These are phyloP conservation scores for Calliphora vomitoria DNA, from an alignment of 2,888 invertebrate genomes.

Conservation along the genomic window DNA sequence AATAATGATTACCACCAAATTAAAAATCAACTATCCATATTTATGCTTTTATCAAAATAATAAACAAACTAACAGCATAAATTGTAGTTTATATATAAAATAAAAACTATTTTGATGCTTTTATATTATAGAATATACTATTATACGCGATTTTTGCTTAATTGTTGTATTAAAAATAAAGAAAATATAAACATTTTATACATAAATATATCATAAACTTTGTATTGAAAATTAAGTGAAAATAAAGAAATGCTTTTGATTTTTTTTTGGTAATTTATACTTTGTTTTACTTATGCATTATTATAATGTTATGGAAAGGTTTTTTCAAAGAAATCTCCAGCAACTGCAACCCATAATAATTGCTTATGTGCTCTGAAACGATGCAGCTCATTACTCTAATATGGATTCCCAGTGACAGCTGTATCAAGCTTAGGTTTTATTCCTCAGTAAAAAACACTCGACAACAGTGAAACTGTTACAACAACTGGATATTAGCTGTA, in stretches of 20 bases:
- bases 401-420: too few relatives aligned
- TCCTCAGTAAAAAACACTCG: too few relatives aligned
- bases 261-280: constrained; percentile 43
- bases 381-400: too few relatives aligned
- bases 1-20: constrained; percentile 68
- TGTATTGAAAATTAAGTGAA: constrained; percentile 44
- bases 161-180: constrained; percentile 61
- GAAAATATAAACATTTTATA: constrained; percentile 47
- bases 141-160: constrained; percentile 53
- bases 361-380: too few relatives aligned
- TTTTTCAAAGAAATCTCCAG: too few relatives aligned
- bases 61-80: neutral
- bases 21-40: constrained; percentile 1
- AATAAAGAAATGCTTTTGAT: constrained; percentile 73
- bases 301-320: too few relatives aligned
- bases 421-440: too few relatives aligned
- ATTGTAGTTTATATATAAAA: neutral
- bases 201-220: constrained; percentile 33
- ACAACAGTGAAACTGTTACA: too few relatives aligned
- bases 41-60: constrained; percentile 37
- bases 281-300: neutral
- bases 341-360: too few relatives aligned
- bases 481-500: too few relatives aligned
- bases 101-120: constrained; percentile 46
- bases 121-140: constrained; percentile 26